phyloP scores from a whole-genome alignment of 2,797 vertebrate genomes.

The Fundulus diaphanus region DNA sequence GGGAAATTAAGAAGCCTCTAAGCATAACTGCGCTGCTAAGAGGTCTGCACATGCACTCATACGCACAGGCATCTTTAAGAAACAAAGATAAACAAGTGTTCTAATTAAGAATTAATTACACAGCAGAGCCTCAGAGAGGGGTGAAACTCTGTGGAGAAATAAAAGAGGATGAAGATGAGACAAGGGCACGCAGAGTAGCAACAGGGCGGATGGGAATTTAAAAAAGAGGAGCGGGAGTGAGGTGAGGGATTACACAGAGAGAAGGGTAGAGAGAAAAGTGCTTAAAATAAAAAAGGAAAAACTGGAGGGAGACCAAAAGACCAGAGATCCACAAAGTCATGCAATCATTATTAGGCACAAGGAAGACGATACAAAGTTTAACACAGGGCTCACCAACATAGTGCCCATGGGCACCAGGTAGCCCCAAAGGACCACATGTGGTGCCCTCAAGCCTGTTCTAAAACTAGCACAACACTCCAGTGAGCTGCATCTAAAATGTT shows the following conservation, averaged over 20 bases:
- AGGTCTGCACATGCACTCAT: conserved; percentile 16
- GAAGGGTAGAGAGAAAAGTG: neutral
- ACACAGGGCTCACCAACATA: too few relatives aligned
- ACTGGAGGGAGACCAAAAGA: neutral
- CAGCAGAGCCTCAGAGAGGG: conserved; percentile 56
- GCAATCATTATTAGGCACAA: neutral
- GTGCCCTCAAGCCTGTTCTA: too few relatives aligned
- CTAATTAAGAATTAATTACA: conserved; percentile 80
- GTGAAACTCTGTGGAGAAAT: conserved; percentile 46
- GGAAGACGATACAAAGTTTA: conserved; percentile 2
- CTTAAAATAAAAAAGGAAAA: neutral
- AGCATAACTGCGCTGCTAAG: conserved; percentile 43
- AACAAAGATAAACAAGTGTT: conserved; percentile 79
- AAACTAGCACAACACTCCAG: too few relatives aligned
- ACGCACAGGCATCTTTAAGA: conserved; percentile 62
- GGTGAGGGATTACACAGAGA: neutral
- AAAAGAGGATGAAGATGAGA: conserved; percentile 20
- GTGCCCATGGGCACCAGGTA: too few relatives aligned
- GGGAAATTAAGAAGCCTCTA: conserved; percentile 52
- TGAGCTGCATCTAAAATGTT: too few relatives aligned
- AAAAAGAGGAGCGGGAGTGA: neutral
- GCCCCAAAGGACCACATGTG: too few relatives aligned
- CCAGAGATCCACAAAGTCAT: neutral
- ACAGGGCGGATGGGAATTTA: conserved; percentile 3
- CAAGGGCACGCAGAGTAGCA: neutral